A percentile compares a stretch with the other conserved stretches of the same genome.
Evolutionary conservation across 2,113 vertebrate genomes (phyloP).

Genomic region (Syngnathus typhle): DNA sequence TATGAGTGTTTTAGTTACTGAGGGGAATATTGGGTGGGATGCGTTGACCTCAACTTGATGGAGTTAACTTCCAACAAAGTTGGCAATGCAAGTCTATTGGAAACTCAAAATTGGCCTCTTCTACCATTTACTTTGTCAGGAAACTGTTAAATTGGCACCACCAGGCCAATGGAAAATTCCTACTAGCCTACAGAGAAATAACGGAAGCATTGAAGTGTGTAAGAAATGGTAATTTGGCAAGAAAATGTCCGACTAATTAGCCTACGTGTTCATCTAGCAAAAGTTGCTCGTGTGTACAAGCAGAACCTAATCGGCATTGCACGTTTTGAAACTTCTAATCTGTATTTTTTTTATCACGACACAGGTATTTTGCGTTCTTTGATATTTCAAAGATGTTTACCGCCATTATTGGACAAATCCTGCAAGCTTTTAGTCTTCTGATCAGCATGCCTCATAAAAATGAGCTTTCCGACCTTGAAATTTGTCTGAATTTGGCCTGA

Average conservation of each 20-base stretch:
- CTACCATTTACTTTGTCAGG: too few relatives aligned
- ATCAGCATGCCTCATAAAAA: too few relatives aligned
- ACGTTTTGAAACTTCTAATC: background rate
- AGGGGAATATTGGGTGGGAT: conserved; percentile 8
- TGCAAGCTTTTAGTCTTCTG: too few relatives aligned
- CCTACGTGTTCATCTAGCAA: background rate
- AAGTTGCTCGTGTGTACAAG: background rate
- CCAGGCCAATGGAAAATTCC: background rate
- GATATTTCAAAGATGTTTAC: too few relatives aligned
- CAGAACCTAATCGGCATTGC: background rate
- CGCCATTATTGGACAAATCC: too few relatives aligned
- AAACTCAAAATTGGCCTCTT: background rate
- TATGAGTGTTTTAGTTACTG: background rate
- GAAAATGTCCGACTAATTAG: background rate
- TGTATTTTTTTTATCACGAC: background rate
- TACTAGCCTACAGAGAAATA: background rate
- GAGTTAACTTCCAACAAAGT: background rate
- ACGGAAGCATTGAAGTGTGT: background rate
- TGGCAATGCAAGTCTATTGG: background rate
- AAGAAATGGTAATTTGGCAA: background rate
- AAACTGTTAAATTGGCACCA: background rate
- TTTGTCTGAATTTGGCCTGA: background rate
- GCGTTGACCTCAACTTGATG: conserved; percentile 2
- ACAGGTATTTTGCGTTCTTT: too few relatives aligned
- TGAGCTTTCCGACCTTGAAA: too few relatives aligned